Conservation (phyloP, 2,113 vertebrate species). For the Columba livia region DNA sequence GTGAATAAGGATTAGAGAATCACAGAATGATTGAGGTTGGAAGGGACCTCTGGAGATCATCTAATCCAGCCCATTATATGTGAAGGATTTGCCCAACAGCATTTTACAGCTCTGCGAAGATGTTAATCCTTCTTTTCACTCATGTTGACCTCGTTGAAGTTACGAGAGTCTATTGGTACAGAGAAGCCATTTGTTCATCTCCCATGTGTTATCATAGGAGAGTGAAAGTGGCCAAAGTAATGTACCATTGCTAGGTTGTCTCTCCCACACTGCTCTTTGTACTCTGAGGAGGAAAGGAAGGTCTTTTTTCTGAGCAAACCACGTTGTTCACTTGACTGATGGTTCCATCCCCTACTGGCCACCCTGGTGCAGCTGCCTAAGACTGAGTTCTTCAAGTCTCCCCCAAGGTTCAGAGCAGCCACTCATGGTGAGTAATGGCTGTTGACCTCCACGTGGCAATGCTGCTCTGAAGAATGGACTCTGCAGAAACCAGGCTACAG, state of each 20-base stretch:
- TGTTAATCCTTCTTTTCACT: not conserved
- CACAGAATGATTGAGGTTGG: too few relatives aligned
- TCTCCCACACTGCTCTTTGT: not conserved
- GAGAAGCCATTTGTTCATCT: not conserved
- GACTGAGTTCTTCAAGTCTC: not conserved
- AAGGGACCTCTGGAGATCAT: too few relatives aligned
- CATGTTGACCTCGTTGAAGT: not conserved
- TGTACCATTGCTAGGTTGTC: rapidly evolving
- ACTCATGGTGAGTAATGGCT: rapidly evolving
- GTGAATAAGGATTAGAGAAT: not conserved
- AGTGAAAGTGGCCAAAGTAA: not conserved
- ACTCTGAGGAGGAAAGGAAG: not conserved
- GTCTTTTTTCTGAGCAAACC: not conserved
- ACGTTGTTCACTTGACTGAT: rapidly evolving
- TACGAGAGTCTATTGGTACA: not conserved
- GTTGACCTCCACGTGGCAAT: not conserved
- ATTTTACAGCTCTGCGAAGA: not conserved
- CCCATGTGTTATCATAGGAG: not conserved
- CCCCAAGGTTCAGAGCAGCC: not conserved
- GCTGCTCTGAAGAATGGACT: not conserved
- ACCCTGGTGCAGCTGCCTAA: not conserved
- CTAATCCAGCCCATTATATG: not conserved
- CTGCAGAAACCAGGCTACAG: not conserved
- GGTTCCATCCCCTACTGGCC: not conserved
- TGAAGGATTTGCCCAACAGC: not conserved